These are phyloP conservation scores for Dermolepida albohirtum DNA, from an alignment of 2,888 invertebrate species.

Conservation along the genomic window DNA sequence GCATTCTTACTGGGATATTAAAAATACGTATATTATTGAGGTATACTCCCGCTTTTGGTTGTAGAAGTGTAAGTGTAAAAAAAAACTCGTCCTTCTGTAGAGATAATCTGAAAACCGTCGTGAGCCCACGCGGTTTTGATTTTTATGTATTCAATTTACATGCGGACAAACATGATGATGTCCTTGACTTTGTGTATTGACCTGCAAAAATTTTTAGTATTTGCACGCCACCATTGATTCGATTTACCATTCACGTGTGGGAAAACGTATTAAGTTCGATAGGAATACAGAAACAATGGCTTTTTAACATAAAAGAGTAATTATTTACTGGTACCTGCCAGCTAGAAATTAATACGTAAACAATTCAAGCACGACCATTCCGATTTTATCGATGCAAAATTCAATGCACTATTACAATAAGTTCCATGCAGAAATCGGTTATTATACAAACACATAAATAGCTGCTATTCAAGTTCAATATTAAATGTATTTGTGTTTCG, in stretches of 20 bases:
- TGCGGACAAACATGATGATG: neutral
- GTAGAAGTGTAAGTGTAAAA: too few relatives aligned
- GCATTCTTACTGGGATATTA: too few relatives aligned
- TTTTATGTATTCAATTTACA: conserved; percentile 11
- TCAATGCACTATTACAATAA: conserved; percentile 32
- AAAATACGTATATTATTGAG: too few relatives aligned
- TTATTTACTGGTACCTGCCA: conserved; percentile 32
- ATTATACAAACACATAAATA: neutral
- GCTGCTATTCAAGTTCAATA: too few relatives aligned
- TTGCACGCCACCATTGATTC: conserved; percentile 35
- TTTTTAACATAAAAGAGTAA: conserved; percentile 34
- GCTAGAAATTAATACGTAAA: conserved; percentile 32
- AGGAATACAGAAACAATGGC: conserved; percentile 29
- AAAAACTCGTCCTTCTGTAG: too few relatives aligned
- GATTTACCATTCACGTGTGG: conserved; percentile 33
- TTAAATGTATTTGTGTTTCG: too few relatives aligned
- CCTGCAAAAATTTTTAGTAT: conserved; percentile 26
- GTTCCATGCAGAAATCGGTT: conserved; percentile 19
- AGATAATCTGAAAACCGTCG: too few relatives aligned
- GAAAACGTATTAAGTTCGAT: conserved; percentile 14
- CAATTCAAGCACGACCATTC: conserved; percentile 31
- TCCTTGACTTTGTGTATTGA: conserved; percentile 39
- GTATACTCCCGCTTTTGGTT: too few relatives aligned
- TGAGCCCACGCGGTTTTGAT: conserved; percentile 15
- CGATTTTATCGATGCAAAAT: conserved; percentile 26